These are phyloP conservation scores for Eupithecia subfuscata DNA, from an alignment of 2,888 invertebrate genomes.

Conservation along the genomic window DNA sequence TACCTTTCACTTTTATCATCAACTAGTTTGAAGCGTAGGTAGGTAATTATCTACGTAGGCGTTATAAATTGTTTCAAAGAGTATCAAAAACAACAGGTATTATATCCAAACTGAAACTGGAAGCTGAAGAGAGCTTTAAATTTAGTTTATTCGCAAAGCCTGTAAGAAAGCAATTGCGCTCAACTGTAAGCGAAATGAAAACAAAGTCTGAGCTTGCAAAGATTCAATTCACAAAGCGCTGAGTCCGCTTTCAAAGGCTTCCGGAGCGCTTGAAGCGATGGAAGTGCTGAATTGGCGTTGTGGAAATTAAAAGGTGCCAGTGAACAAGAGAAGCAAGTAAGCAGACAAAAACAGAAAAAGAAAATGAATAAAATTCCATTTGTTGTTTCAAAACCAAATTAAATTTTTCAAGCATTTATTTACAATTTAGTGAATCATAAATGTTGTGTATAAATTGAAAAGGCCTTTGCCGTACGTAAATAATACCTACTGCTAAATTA, in stretches of 20 bases:
- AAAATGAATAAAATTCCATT: no score
- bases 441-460: neutral
- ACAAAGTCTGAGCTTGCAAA: neutral
- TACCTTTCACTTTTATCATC: no score
- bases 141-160: neutral
- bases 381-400: neutral
- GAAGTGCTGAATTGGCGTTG: constrained; percentile 8
- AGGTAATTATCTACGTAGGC: neutral
- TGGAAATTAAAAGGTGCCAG: neutral
- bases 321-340: no score
- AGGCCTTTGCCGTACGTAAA: neutral
- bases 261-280: constrained; percentile 8
- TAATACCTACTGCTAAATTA: neutral
- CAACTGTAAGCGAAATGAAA: neutral
- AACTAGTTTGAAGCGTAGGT: no score
- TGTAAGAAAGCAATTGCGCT: constrained; percentile 6
- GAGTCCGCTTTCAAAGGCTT: constrained; percentile 22
- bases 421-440: neutral
- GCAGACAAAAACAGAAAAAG: no score
- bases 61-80: neutral
- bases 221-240: constrained; percentile 25
- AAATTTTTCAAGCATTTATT: no score
- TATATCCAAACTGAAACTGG: neutral
- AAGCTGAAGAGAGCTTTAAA: neutral
- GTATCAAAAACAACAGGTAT: neutral